Conservation (phyloP, 2,113 vertebrate genomes). For the Spea multiplicata region DNA sequence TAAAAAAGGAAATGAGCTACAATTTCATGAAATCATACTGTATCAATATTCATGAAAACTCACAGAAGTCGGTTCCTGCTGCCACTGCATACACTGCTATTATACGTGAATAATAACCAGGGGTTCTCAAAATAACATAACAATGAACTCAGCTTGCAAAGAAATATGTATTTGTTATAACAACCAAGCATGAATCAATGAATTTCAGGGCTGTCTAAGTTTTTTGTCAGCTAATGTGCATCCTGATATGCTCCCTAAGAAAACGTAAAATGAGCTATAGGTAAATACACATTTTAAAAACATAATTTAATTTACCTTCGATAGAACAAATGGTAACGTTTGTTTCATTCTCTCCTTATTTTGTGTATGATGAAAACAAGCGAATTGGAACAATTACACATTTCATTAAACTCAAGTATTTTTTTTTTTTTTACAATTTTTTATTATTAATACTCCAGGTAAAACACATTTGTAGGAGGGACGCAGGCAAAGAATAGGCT, state of each 20-base stretch:
- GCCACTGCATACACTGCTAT: not conserved
- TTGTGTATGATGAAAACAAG: too few species aligned
- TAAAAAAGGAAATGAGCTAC: conserved; percentile 21
- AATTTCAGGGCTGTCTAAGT: not conserved
- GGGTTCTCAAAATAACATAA: not conserved
- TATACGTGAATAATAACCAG: not conserved
- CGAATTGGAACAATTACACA: too few species aligned
- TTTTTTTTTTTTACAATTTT: too few species aligned
- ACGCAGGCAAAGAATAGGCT: too few species aligned
- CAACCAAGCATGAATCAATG: not conserved
- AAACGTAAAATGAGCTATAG: not conserved
- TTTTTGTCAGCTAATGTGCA: conserved; percentile 2
- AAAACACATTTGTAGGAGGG: too few species aligned
- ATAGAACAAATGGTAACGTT: too few species aligned
- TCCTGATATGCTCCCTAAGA: conserved; percentile 2
- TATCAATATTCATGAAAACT: conserved; percentile 10
- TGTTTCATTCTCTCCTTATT: too few species aligned
- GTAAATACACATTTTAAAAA: not conserved
- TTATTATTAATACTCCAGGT: too few species aligned
- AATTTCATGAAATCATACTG: conserved; percentile 24
- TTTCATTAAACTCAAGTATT: too few species aligned
- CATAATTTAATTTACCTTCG: too few species aligned
- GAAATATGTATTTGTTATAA: not conserved
- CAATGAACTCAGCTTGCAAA: not conserved
- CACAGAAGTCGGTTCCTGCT: not conserved